These are phyloP conservation scores for Limosa lapponica DNA, from an alignment of 2,797 vertebrate species.

Conservation along the genomic window DNA sequence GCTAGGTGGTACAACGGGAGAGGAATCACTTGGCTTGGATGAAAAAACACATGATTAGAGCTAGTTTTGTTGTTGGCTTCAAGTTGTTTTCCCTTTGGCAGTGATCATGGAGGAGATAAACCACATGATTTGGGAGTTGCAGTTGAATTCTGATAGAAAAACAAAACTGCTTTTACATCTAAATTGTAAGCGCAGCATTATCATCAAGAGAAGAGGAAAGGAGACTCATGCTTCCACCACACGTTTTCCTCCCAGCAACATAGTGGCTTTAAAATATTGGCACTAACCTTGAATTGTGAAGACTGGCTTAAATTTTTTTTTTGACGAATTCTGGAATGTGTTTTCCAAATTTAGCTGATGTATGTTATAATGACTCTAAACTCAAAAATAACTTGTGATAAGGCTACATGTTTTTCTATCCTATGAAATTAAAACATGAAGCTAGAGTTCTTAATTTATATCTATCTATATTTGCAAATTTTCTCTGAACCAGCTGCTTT, in stretches of 20 bases:
- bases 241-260: not conserved
- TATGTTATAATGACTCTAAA: not conserved
- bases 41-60: not conserved
- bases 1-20: not conserved
- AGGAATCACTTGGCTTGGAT: not conserved
- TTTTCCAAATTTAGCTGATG: not conserved
- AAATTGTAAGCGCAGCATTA: not conserved
- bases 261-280: not conserved
- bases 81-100: not conserved
- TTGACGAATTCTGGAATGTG: not conserved
- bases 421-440: not conserved
- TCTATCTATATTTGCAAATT: not conserved
- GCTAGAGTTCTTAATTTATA: not conserved
- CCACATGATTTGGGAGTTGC: not conserved
- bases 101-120: not conserved
- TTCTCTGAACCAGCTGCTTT: not conserved
- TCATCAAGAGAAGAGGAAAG: not conserved
- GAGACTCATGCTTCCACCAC: rapidly evolving
- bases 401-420: not conserved
- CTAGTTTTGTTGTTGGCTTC: not conserved
- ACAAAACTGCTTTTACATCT: not conserved
- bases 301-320: not conserved
- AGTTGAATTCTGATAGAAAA: not conserved
- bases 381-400: not conserved
- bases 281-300: not conserved